A percentile compares a stretch with the other conserved stretches of the same genome.
Evolutionary conservation across 2,113 vertebrate species (phyloP).

Genomic region (Mastomys coucha): DNA sequence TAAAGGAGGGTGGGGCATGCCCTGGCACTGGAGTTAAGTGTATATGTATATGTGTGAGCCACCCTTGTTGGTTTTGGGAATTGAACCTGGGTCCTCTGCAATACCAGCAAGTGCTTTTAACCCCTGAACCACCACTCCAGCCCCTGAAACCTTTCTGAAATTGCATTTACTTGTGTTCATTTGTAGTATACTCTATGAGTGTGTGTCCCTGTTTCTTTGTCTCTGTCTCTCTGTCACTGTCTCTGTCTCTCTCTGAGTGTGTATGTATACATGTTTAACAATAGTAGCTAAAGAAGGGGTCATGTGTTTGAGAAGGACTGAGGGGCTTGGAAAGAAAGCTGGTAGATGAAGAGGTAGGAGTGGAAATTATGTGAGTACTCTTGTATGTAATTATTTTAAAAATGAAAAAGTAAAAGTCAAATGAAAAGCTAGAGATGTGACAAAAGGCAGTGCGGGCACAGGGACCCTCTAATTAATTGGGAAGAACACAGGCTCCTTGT

Average conservation of each 20-base stretch:
- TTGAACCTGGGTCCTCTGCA: background rate
- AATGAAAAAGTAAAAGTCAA: background rate
- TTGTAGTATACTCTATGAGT: background rate
- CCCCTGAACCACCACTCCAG: background rate
- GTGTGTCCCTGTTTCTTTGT: background rate
- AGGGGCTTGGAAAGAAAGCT: background rate
- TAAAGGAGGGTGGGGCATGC: background rate
- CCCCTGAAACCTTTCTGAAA: no score
- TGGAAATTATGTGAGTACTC: background rate
- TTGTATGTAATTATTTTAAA: background rate
- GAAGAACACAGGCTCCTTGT: accelerated
- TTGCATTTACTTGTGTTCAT: background rate
- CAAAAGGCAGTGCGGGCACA: accelerated
- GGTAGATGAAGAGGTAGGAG: background rate
- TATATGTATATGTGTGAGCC: background rate
- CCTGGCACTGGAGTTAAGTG: background rate
- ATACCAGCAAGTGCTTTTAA: background rate
- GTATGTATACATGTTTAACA: background rate
- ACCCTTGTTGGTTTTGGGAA: background rate
- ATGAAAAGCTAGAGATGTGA: background rate
- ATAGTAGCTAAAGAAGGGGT: background rate
- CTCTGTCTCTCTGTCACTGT: background rate
- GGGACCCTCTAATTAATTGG: background rate
- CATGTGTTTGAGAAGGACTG: background rate
- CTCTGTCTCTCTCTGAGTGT: background rate